Conservation (phyloP, 1,140 invertebrate species). For the Bombus soroeensis region DNA sequence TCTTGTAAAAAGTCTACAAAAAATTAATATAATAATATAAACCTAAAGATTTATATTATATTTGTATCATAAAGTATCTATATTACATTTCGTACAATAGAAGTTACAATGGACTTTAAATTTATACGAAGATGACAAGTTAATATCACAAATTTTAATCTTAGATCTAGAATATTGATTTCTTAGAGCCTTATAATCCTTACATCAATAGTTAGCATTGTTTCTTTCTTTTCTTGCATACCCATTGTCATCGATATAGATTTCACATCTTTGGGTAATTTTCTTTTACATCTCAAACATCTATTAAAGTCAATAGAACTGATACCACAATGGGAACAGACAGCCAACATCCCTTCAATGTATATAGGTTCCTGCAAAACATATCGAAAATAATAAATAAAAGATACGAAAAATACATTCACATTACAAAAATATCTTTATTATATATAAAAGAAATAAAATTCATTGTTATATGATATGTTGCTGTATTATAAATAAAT, state of each 20-base stretch:
- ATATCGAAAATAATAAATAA: slow-evolving; percentile 15
- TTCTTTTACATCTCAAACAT: slow-evolving; percentile 86
- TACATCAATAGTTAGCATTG: slow-evolving; percentile 73
- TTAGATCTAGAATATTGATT: not conserved
- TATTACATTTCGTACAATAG: not conserved
- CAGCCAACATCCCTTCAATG: slow-evolving; percentile 87
- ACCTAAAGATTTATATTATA: not conserved
- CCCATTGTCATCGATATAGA: slow-evolving; percentile 71
- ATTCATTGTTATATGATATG: not conserved
- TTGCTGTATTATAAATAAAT: not conserved
- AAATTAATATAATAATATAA: slow-evolving; percentile 37
- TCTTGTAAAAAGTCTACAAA: slow-evolving; percentile 76
- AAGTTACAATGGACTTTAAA: not conserved
- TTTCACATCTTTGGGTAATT: slow-evolving; percentile 83
- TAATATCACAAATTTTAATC: not conserved
- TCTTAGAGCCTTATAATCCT: slow-evolving; percentile 56
- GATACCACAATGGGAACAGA: slow-evolving; percentile 89
- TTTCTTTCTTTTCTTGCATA: slow-evolving; percentile 72
- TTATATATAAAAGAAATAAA: not conserved
- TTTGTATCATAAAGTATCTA: not conserved
- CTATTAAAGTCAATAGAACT: slow-evolving; percentile 88
- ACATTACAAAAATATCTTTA: not conserved
- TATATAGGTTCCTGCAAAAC: slow-evolving; percentile 82
- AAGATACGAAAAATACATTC: not conserved
- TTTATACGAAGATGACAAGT: not conserved